phyloP scores from a whole-genome alignment of 2,113 vertebrate species.

The Laticauda colubrina region DNA sequence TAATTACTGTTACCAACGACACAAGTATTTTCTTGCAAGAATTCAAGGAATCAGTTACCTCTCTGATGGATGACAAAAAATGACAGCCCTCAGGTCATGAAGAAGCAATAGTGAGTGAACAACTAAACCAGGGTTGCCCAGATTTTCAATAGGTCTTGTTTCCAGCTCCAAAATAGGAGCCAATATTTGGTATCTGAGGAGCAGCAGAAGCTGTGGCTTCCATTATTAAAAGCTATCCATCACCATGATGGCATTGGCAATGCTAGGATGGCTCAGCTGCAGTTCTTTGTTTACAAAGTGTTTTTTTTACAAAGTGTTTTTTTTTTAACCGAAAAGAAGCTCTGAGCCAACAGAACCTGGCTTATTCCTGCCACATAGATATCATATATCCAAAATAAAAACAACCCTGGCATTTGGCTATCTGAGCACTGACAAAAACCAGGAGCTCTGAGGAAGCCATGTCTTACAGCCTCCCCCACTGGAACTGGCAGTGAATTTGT shows the following conservation, averaged over 20 bases:
- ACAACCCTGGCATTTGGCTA: neutral
- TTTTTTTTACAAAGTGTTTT: neutral
- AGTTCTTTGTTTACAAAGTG: neutral
- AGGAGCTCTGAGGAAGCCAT: neutral
- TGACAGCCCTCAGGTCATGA: neutral
- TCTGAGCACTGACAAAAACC: neutral
- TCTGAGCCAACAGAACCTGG: neutral
- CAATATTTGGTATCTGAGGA: neutral
- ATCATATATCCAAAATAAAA: neutral
- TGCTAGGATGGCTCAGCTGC: constrained; percentile 7
- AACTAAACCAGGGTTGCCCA: neutral
- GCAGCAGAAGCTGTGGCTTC: neutral
- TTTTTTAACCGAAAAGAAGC: neutral
- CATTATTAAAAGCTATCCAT: constrained; percentile 44
- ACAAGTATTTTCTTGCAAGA: neutral
- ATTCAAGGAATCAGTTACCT: neutral
- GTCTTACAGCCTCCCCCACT: neutral
- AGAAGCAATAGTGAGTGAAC: neutral
- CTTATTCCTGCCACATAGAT: neutral
- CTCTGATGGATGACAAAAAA: neutral
- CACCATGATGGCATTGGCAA: constrained; percentile 19
- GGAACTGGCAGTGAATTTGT: neutral
- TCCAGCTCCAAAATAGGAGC: neutral
- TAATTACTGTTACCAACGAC: neutral
- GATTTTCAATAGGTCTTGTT: neutral